Conservation (phyloP, 2,888 invertebrate genomes). For the Hypselothyrea guttata region DNA sequence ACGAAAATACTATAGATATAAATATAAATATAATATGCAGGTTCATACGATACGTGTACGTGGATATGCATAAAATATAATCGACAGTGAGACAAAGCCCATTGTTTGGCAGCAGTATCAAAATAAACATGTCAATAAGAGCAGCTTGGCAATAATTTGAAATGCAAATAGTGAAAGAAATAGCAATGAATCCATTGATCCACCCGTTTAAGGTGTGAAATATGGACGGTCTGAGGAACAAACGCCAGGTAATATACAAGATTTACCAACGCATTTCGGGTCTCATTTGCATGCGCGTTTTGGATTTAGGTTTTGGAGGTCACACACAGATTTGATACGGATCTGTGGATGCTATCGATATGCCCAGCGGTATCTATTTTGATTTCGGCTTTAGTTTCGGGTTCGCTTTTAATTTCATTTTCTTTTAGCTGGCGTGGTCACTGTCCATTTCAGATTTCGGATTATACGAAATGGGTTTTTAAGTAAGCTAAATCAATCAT, state of each 20-base stretch:
- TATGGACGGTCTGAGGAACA: constrained; percentile 39
- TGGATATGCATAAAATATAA: constrained; percentile 29
- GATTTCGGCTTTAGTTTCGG: background rate
- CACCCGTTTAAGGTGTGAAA: constrained; percentile 73
- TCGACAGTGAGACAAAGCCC: constrained; percentile 55
- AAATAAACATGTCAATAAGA: constrained; percentile 76
- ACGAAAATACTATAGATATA: constrained; percentile 6
- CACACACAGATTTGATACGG: constrained; percentile 51
- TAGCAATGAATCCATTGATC: constrained; percentile 51
- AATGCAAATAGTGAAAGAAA: constrained; percentile 66
- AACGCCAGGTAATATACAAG: constrained; percentile 13
- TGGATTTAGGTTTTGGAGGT: constrained; percentile 39
- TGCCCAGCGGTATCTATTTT: constrained; percentile 11
- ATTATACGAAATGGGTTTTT: constrained; percentile 66
- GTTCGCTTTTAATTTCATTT: constrained; percentile 35
- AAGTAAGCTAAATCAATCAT: constrained; percentile 74
- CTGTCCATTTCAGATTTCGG: constrained; percentile 60
- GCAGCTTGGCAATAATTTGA: constrained; percentile 66
- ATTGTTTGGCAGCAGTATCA: constrained; percentile 44
- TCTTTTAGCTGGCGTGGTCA: constrained; percentile 30
- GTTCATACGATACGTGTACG: constrained; percentile 8
- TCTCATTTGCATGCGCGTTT: constrained; percentile 61
- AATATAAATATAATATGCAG: constrained; percentile 48
- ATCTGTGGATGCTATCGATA: constrained; percentile 37
- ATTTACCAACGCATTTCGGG: constrained; percentile 67